Conservation (phyloP, 2,113 vertebrate genomes). For the Coptodon bakossiorum region DNA sequence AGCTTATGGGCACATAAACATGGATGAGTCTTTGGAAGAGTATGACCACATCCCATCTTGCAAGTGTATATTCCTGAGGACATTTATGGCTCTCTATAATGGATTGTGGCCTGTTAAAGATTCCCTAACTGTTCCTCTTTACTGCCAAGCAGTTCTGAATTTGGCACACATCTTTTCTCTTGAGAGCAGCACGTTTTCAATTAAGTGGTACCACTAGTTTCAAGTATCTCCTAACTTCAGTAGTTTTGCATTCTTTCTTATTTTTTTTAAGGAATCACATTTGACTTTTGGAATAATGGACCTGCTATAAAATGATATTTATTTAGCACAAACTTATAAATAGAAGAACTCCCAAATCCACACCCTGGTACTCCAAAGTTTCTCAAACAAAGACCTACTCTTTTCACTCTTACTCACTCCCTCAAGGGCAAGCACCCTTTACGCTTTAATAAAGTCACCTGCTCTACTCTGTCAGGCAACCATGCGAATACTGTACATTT, state of each 20-base stretch:
- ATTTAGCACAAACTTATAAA: constrained; percentile 16
- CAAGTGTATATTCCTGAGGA: constrained; percentile 53
- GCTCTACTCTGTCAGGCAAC: not conserved
- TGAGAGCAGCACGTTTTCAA: constrained; percentile 58
- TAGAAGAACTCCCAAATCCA: not conserved
- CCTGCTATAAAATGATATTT: constrained; percentile 21
- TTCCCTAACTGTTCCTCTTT: constrained; percentile 54
- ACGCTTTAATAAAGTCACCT: not conserved
- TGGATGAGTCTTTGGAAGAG: constrained; percentile 43
- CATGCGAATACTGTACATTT: not conserved
- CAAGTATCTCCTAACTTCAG: not conserved
- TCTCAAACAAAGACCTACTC: constrained; percentile 12
- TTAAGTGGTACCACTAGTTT: constrained; percentile 36
- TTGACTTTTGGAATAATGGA: constrained; percentile 16
- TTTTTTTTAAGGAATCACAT: constrained; percentile 29
- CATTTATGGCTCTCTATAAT: constrained; percentile 63
- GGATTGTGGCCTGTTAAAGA: constrained; percentile 59
- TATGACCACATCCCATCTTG: constrained; percentile 34
- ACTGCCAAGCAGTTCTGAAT: constrained; percentile 51
- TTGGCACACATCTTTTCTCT: constrained; percentile 47
- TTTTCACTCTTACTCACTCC: not conserved
- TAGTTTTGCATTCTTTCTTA: constrained; percentile 37
- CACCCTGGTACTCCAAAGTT: not conserved
- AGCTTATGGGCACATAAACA: constrained; percentile 43
- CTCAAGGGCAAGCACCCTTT: not conserved